A percentile compares a stretch with the other conserved stretches of the same genome.
These are phyloP conservation scores for Pachliopta kotzebuea DNA, from an alignment of 2,888 invertebrate species.

Conservation along the genomic window DNA sequence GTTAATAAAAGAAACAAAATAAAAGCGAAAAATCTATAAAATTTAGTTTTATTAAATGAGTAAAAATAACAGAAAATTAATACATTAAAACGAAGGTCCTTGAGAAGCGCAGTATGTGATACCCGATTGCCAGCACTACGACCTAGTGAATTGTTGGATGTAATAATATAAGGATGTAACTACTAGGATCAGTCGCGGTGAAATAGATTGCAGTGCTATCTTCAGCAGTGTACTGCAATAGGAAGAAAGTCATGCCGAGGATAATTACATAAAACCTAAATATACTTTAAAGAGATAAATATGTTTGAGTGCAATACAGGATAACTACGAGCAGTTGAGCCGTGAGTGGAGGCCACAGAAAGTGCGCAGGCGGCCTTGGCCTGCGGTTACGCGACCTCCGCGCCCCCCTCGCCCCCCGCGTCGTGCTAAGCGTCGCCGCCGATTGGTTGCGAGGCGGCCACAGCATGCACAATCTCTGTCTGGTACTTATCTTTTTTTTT, in stretches of 20 bases:
- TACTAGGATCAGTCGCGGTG: not conserved
- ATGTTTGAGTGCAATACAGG: constrained; percentile 69
- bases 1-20: too few relatives aligned
- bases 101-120: too few relatives aligned
- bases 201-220: not conserved
- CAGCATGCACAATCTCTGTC: constrained; percentile 53
- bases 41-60: too few relatives aligned
- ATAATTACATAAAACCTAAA: not conserved
- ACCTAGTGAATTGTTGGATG: not conserved
- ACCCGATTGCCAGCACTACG: not conserved
- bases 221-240: not conserved
- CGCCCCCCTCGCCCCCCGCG: constrained; percentile 37
- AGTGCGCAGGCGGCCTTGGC: constrained; percentile 81
- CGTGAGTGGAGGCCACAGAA: constrained; percentile 90
- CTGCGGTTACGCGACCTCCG: constrained; percentile 43
- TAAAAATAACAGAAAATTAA: too few relatives aligned
- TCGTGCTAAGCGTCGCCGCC: constrained; percentile 40
- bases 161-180: not conserved
- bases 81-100: too few relatives aligned
- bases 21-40: too few relatives aligned
- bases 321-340: constrained; percentile 89
- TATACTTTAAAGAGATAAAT: not conserved
- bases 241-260: not conserved
- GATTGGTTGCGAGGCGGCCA: constrained; percentile 36
- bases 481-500: constrained; percentile 39